Percentiles rank a stretch among this genome's conserved stretches.
phyloP scores from a whole-genome alignment of 2,888 invertebrate species.

The Baronia brevicornis region DNA sequence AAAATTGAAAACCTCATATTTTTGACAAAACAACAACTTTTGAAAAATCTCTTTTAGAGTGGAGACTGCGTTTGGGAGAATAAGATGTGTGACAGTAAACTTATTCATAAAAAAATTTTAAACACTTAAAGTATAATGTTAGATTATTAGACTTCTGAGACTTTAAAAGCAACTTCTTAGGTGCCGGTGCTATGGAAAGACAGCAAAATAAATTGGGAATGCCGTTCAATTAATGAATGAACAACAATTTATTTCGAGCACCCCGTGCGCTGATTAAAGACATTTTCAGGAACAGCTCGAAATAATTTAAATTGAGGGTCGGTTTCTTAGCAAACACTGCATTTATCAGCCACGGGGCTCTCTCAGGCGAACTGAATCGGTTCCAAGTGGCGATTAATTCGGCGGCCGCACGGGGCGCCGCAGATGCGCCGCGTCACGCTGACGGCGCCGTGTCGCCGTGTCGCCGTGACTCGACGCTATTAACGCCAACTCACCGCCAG shows the following conservation, averaged over 20 bases:
- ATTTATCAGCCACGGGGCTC: constrained; percentile 37
- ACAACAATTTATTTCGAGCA: constrained; percentile 6
- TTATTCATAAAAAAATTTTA: no score
- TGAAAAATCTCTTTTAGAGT: no score
- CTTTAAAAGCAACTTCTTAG: no score
- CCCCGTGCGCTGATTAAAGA: constrained; percentile 12
- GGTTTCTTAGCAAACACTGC: constrained; percentile 47
- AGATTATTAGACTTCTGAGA: no score
- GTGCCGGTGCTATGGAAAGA: no score
- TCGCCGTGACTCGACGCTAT: constrained; percentile 27
- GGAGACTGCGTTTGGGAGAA: no score
- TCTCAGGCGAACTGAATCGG: constrained; percentile 28
- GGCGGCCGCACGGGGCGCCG: constrained; percentile 29
- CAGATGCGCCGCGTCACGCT: constrained; percentile 42
- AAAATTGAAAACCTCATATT: no score
- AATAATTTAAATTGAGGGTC: constrained; percentile 45
- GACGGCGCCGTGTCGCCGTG: constrained; percentile 29
- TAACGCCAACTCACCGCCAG: constrained; percentile 43
- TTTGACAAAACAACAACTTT: no score
- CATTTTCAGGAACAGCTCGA: constrained; percentile 26
- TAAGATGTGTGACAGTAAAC: no score
- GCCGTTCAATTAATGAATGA: constrained; percentile 3
- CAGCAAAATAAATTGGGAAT: no score
- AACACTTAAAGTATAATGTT: no score
- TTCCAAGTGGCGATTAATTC: constrained; percentile 54